Evolutionary conservation across 1,140 invertebrate genomes (phyloP).

Genomic region (Drepana arcuata): DNA sequence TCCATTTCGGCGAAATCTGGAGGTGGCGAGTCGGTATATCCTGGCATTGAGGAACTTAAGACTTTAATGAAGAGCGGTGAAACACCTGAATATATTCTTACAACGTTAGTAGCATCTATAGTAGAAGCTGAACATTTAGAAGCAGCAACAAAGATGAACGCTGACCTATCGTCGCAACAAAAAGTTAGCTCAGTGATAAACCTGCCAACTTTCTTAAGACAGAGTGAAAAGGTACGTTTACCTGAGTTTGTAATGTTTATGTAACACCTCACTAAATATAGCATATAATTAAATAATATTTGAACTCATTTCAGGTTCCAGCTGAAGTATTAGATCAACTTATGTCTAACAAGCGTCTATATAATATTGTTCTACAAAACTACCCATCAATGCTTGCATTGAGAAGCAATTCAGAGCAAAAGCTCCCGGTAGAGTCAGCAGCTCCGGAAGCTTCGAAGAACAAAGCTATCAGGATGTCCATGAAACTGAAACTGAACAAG

Average conservation of each 20-base stretch:
- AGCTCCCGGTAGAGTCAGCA: slow-evolving; percentile 63
- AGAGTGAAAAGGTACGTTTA: slow-evolving; percentile 78
- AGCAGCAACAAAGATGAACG: slow-evolving; percentile 58
- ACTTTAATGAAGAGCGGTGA: slow-evolving; percentile 79
- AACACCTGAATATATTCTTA: slow-evolving; percentile 79
- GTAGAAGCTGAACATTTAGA: slow-evolving; percentile 62
- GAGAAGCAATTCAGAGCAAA: slow-evolving; percentile 77
- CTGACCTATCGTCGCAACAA: slow-evolving; percentile 54
- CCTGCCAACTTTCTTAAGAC: slow-evolving; percentile 84
- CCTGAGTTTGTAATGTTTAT: slow-evolving; percentile 8
- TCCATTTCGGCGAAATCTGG: slow-evolving; percentile 68
- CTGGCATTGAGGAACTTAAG: slow-evolving; percentile 78
- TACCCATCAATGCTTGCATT: slow-evolving; percentile 79
- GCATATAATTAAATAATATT: slow-evolving; percentile 8
- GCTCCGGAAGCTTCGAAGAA: slow-evolving; percentile 43
- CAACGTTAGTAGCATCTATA: slow-evolving; percentile 76
- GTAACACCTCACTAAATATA: not conserved
- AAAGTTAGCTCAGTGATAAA: slow-evolving; percentile 79
- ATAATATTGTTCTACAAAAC: slow-evolving; percentile 81
- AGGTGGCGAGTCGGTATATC: slow-evolving; percentile 72
- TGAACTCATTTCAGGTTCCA: slow-evolving; percentile 72
- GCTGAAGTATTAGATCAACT: slow-evolving; percentile 79
- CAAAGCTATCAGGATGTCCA: slow-evolving; percentile 74
- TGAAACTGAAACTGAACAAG: slow-evolving; percentile 73
- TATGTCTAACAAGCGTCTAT: slow-evolving; percentile 76